Evolutionary conservation across 53 echinoderm and acorn worm species (phyloP), one percentile per base, ranked within the genome.

Genomic region (Zoroaster sp.): DNA sequence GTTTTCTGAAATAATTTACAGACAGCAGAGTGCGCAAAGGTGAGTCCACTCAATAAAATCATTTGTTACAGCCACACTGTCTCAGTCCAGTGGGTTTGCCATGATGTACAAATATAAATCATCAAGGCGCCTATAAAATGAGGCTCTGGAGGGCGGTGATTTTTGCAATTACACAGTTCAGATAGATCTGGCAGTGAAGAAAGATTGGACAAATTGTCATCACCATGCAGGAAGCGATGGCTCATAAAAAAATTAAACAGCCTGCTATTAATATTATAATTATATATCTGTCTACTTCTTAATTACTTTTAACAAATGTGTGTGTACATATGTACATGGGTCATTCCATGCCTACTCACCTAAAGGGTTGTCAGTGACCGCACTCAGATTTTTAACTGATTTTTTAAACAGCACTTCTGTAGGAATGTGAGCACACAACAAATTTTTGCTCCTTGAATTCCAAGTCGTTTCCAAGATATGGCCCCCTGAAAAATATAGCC

Each of bases 101-200:
- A 21, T 28, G n/a, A n/a, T n/a, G n/a, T n/a, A n/a, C n/a, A n/a
- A n/a, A n/a, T n/a, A n/a, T 79, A 55, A 79, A 79, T 79, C 79
- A 79, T 39, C 59, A 11, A 59, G 52, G 33, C n/a, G 33, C 59
- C n/a, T 37, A 18, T 37, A n/a, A 85, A 85, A 70, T 71, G 85
- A 71, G 34, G 69, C 85, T 70, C 85, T 13, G 3, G 85, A 36
- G 85, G 35, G 37, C 85, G 18, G 49, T 85, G 47, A 45, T 71
- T 83, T 85, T 71, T 17, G 35, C 71, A 85, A 85, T 85, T 85
- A 85, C 71, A 85, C 23, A 51, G 85, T 59, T 0, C 63, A 2
- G 18, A 33, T 42, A 66, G 66, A 43, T 32, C 18, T 66, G 3
- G 45, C 28, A 59, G 68, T 44, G 40, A 2, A 47, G 75, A 75